A percentile compares a stretch with the other conserved stretches of the same genome.
Conservation (phyloP, 2,797 vertebrate species). For the Malacoctenus gilli region DNA sequence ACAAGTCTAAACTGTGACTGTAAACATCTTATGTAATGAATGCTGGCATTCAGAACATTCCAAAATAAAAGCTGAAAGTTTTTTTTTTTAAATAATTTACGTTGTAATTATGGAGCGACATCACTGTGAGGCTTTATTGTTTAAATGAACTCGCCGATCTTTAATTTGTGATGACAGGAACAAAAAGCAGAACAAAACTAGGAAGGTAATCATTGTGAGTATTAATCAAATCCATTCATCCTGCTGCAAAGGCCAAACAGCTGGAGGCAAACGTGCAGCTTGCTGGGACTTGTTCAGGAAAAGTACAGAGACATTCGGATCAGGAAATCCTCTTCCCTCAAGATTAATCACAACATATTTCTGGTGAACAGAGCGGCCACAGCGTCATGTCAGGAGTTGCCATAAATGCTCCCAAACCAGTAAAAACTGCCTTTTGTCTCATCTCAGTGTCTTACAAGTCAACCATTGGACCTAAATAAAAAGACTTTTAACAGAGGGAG, state of each 20-base stretch:
- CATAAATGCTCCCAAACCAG: too few species aligned
- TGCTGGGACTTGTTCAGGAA: constrained; percentile 5
- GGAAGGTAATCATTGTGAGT: not conserved
- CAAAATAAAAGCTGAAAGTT: constrained; percentile 27
- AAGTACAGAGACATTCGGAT: not conserved
- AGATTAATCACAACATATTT: too few species aligned
- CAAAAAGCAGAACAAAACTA: not conserved
- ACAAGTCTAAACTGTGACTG: constrained; percentile 28
- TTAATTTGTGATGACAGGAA: not conserved
- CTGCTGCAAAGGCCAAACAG: not conserved
- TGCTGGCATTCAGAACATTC: constrained; percentile 74
- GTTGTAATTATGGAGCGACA: too few species aligned
- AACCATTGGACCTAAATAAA: too few species aligned
- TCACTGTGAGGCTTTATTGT: not conserved
- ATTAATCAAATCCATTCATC: not conserved
- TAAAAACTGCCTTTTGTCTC: too few species aligned
- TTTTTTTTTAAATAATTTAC: too few species aligned
- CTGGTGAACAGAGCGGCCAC: too few species aligned
- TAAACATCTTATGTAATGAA: constrained; percentile 53
- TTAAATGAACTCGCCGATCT: not conserved
- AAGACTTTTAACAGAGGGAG: too few species aligned
- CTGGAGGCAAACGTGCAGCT: not conserved
- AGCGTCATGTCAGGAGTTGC: too few species aligned
- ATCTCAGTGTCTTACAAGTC: too few species aligned
- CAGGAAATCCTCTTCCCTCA: not conserved